Conservation (phyloP, 2,888 invertebrate species). For the Dasysyrphus albostriatus region DNA sequence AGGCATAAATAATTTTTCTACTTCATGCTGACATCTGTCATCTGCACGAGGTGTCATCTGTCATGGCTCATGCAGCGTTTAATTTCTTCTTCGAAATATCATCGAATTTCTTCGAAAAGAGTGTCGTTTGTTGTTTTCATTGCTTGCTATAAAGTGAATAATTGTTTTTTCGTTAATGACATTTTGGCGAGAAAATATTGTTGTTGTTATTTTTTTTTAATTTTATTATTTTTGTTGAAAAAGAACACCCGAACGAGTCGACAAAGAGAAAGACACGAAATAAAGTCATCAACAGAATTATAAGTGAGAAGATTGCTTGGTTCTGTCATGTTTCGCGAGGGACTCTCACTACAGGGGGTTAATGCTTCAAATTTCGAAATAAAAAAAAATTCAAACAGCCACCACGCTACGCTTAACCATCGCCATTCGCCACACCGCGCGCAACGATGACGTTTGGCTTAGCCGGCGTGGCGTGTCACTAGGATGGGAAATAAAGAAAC, state of each 20-base stretch:
- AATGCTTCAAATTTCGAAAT: conserved; percentile 28
- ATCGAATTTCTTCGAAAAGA: conserved; percentile 60
- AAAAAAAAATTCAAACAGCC: conserved; percentile 41
- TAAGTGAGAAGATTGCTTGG: conserved; percentile 38
- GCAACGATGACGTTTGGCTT: conserved; percentile 52
- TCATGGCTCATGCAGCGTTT: conserved; percentile 45
- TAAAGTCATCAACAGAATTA: conserved; percentile 67
- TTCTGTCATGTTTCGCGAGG: conserved; percentile 35
- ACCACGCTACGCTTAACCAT: conserved; percentile 1
- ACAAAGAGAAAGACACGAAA: conserved; percentile 49
- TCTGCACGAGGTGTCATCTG: conserved; percentile 50
- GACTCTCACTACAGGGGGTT: conserved; percentile 6
- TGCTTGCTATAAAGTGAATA: conserved; percentile 53
- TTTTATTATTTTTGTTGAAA: not conserved
- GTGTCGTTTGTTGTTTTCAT: conserved; percentile 43
- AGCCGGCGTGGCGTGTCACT: not conserved
- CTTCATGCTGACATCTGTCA: conserved; percentile 61
- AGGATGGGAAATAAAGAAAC: conserved; percentile 20
- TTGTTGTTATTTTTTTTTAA: not conserved
- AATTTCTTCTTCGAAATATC: conserved; percentile 56
- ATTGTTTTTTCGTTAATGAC: conserved; percentile 45
- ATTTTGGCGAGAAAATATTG: conserved; percentile 11
- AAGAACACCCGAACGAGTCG: conserved; percentile 6
- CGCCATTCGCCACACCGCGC: not conserved
- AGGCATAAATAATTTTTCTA: conserved; percentile 45